phyloP scores from a whole-genome alignment of 2,888 invertebrate genomes.

The Drosophila kuntzei region DNA sequence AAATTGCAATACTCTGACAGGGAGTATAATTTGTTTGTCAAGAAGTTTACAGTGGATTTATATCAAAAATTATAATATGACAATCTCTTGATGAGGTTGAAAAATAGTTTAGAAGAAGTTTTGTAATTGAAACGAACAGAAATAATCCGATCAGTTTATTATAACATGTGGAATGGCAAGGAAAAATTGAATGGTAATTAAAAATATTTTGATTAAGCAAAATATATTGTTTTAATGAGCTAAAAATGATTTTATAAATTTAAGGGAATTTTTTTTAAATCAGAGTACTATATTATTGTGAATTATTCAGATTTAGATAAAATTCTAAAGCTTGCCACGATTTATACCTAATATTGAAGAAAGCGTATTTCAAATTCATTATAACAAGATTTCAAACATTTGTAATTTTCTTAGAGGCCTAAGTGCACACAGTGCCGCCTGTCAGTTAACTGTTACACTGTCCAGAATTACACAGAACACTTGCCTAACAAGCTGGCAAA shows the following conservation, averaged over 20 bases:
- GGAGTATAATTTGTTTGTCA: background rate
- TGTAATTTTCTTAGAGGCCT: background rate
- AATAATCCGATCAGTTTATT: too few species aligned
- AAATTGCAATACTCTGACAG: constrained; percentile 10
- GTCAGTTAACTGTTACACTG: constrained; percentile 32
- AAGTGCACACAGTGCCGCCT: constrained; percentile 31
- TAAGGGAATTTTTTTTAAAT: too few species aligned
- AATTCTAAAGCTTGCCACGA: too few species aligned
- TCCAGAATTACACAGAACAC: constrained; percentile 19
- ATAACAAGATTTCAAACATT: background rate
- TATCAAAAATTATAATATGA: background rate
- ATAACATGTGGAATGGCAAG: too few species aligned
- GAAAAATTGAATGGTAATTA: too few species aligned
- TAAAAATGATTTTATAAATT: too few species aligned
- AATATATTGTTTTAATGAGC: too few species aligned
- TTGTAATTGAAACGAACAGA: too few species aligned
- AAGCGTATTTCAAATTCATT: background rate
- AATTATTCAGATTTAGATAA: too few species aligned
- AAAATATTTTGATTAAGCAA: too few species aligned
- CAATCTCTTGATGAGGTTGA: background rate
- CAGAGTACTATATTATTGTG: too few species aligned
- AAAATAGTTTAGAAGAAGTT: background rate
- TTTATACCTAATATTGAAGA: background rate
- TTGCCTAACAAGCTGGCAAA: constrained; percentile 22
- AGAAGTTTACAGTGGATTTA: background rate